Percentiles rank a stretch among this genome's conserved stretches.
These are phyloP conservation scores for Pseudochromis fuscus DNA, from an alignment of 2,797 vertebrate genomes.

Conservation along the genomic window DNA sequence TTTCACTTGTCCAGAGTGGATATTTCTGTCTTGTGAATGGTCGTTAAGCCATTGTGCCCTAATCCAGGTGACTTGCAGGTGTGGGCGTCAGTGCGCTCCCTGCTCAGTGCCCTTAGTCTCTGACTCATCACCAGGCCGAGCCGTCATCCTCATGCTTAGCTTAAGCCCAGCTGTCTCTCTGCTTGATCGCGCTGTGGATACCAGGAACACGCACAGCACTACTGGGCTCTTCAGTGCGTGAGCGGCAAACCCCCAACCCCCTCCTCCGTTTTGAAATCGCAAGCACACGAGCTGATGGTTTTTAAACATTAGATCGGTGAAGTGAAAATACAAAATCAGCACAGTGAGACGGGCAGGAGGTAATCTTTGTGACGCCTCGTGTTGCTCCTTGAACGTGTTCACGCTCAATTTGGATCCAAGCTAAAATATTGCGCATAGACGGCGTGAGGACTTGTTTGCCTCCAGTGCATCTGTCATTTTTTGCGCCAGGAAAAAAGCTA, in stretches of 20 bases:
- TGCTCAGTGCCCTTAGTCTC: slow-evolving; percentile 38
- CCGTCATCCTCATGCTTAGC: slow-evolving; percentile 49
- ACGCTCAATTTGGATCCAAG: not conserved
- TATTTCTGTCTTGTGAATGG: slow-evolving; percentile 12
- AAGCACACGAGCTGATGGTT: not conserved
- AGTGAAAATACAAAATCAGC: not conserved
- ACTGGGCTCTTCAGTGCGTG: slow-evolving; percentile 1
- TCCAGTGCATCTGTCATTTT: slow-evolving; percentile 28
- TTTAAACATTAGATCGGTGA: slow-evolving; percentile 4
- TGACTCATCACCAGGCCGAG: slow-evolving; percentile 68
- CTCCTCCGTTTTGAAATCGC: not conserved
- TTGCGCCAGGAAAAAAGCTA: slow-evolving; percentile 9
- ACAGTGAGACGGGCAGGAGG: no score
- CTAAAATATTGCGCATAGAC: not conserved
- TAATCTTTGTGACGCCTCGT: not conserved
- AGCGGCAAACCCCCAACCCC: not conserved
- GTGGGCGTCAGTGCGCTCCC: slow-evolving; percentile 41
- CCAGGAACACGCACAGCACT: slow-evolving; percentile 42
- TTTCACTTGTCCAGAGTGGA: not conserved
- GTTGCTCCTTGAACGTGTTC: not conserved
- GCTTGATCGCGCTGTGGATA: slow-evolving; percentile 40
- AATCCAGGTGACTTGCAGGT: slow-evolving; percentile 74
- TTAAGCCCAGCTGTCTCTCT: slow-evolving; percentile 51
- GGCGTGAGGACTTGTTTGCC: slow-evolving; percentile 7
- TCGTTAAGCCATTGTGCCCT: slow-evolving; percentile 15